Evolutionary conservation across 2,797 vertebrate genomes (phyloP).

Genomic region (Lerista edwardsae): DNA sequence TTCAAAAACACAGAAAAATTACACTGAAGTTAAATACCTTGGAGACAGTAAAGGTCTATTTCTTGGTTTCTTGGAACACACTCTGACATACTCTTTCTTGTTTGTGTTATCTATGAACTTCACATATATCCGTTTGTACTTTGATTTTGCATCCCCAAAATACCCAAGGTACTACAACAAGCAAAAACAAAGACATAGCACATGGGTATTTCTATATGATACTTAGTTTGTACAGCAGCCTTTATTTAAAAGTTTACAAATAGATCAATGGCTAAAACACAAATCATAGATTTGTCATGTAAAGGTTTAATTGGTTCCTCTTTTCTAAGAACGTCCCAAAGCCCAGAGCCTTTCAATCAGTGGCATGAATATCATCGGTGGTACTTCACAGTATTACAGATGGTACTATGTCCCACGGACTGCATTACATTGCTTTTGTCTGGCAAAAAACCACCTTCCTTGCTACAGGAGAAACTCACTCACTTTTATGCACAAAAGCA

Average conservation of each 20-base stretch:
- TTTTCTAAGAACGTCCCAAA: too few relatives aligned
- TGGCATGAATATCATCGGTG: too few relatives aligned
- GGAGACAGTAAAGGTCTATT: constrained; percentile 90
- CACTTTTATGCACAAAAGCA: too few relatives aligned
- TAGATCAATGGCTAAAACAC: too few relatives aligned
- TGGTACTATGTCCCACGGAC: too few relatives aligned
- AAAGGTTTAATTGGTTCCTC: too few relatives aligned
- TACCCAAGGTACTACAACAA: constrained; percentile 93
- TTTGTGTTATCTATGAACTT: constrained; percentile 98
- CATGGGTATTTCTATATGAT: background rate
- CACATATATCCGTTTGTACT: constrained; percentile 96
- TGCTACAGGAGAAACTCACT: too few relatives aligned
- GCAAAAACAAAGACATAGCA: background rate
- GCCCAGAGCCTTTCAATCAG: too few relatives aligned
- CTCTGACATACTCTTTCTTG: constrained; percentile 97
- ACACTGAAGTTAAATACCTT: constrained; percentile 81
- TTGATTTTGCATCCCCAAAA: constrained; percentile 95
- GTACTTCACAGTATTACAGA: too few relatives aligned
- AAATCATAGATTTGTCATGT: too few relatives aligned
- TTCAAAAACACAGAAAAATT: constrained; percentile 42
- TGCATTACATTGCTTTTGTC: too few relatives aligned
- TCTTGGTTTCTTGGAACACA: constrained; percentile 94
- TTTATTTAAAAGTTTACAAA: constrained; percentile 12
- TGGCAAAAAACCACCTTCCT: too few relatives aligned
- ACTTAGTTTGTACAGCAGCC: constrained; percentile 36